These are phyloP conservation scores for Eurytoma californica DNA, from an alignment of 2,888 invertebrate species.

Conservation along the genomic window DNA sequence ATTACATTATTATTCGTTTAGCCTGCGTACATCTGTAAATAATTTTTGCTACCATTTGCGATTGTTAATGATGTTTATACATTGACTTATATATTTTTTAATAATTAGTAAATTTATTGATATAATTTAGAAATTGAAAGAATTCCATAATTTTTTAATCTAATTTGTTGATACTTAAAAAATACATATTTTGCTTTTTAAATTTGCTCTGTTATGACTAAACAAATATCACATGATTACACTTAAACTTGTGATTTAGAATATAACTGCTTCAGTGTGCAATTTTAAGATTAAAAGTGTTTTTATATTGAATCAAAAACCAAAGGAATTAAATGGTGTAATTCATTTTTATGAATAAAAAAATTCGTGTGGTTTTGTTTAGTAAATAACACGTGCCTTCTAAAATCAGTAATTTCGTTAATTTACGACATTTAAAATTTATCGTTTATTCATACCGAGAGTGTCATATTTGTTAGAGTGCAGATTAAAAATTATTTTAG, in stretches of 20 bases:
- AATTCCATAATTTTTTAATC: not conserved
- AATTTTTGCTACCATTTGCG: not conserved
- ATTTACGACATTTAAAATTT: not conserved
- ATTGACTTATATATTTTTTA: not conserved
- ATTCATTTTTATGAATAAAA: not conserved
- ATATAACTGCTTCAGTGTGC: not conserved
- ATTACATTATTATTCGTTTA: conserved; percentile 3
- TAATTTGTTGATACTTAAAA: not conserved
- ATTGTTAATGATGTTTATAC: not conserved
- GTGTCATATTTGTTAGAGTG: not conserved
- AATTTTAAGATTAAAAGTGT: too few species aligned
- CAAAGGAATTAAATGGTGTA: not conserved
- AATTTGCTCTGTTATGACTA: conserved; percentile 24
- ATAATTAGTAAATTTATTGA: not conserved
- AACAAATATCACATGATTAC: not conserved
- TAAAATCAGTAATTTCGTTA: not conserved
- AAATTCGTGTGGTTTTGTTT: conserved; percentile 1
- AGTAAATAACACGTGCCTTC: conserved; percentile 19
- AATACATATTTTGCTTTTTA: not conserved
- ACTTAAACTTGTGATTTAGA: not conserved
- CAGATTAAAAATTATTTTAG: conserved; percentile 14
- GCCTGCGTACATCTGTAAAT: conserved; percentile 8
- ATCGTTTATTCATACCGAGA: not conserved
- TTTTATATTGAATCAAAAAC: not conserved
- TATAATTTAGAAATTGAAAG: not conserved